A percentile compares a stretch with the other conserved stretches of the same genome.
phyloP scores from a whole-genome alignment of 2,888 invertebrate genomes.

The Sinopyrophorus schimmeli region DNA sequence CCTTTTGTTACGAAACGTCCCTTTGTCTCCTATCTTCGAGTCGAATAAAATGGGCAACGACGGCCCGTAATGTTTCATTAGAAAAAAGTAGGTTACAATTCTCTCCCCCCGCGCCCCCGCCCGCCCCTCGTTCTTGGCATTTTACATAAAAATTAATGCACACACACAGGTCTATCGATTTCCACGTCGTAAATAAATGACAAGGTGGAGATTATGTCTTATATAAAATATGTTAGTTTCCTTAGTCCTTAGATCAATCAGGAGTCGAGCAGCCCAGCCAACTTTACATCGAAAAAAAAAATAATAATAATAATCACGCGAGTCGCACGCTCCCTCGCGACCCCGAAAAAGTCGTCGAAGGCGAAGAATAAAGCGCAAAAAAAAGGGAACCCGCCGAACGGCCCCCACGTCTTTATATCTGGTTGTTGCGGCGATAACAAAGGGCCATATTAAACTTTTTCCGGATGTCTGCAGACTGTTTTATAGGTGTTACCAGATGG shows the following conservation, averaged over 20 bases:
- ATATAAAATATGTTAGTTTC: constrained; percentile 30
- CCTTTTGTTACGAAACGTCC: too few relatives aligned
- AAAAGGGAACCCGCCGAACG: not conserved
- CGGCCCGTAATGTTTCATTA: too few relatives aligned
- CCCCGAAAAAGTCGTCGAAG: constrained; percentile 12
- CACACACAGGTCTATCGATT: too few relatives aligned
- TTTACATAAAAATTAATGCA: too few relatives aligned
- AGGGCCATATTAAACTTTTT: constrained; percentile 29
- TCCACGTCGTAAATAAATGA: constrained; percentile 29
- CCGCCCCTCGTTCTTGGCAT: too few relatives aligned
- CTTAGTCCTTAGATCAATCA: constrained; percentile 37
- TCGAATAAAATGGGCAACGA: constrained; percentile 17
- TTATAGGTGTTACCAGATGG: constrained; percentile 43
- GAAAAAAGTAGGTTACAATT: constrained; percentile 8
- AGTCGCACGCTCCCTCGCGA: constrained; percentile 21
- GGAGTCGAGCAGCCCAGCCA: constrained; percentile 34
- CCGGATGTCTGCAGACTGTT: constrained; percentile 35
- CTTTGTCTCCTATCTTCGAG: too few relatives aligned
- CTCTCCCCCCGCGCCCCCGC: too few relatives aligned
- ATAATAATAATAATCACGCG: constrained; percentile 37
- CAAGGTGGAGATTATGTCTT: constrained; percentile 29
- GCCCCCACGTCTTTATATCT: constrained; percentile 24
- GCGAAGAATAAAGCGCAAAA: not conserved
- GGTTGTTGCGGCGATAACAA: constrained; percentile 29
- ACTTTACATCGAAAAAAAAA: constrained; percentile 39